These are phyloP conservation scores for Oppia nitens DNA, from an alignment of 1,140 invertebrate genomes.

Conservation along the genomic window DNA sequence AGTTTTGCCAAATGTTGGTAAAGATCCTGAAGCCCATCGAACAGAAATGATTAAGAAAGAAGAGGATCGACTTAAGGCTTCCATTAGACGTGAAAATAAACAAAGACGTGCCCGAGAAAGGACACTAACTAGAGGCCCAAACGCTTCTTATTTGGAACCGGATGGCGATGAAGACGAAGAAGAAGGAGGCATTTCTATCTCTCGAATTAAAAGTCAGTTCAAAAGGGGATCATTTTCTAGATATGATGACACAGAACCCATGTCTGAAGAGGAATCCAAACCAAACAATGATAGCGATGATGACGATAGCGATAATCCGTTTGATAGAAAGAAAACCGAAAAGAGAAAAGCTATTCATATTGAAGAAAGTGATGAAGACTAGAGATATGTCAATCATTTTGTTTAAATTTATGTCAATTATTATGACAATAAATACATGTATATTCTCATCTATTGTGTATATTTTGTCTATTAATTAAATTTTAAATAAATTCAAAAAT, in stretches of 20 bases:
- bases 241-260: conserved; percentile 75
- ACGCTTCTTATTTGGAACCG: conserved; percentile 42
- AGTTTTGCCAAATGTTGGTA: conserved; percentile 79
- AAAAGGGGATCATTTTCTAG: conserved; percentile 49
- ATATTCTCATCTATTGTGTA: too few relatives aligned
- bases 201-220: conserved; percentile 87
- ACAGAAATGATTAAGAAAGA: conserved; percentile 88
- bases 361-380: conserved; percentile 28
- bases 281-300: conserved; percentile 58
- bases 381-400: too few relatives aligned
- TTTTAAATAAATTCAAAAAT: neutral
- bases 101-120: conserved; percentile 42
- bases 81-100: conserved; percentile 51
- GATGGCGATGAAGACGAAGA: conserved; percentile 62
- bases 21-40: conserved; percentile 80
- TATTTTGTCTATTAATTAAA: neutral
- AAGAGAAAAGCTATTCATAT: conserved; percentile 28
- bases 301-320: conserved; percentile 38
- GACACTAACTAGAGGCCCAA: conserved; percentile 30
- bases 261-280: conserved; percentile 60
- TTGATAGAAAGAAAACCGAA: conserved; percentile 28
- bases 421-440: too few relatives aligned
- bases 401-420: too few relatives aligned
- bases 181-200: conserved; percentile 72
- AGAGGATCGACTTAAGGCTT: conserved; percentile 73